Conservation (phyloP, 1,140 invertebrate genomes). For the Dysdera silvatica region DNA sequence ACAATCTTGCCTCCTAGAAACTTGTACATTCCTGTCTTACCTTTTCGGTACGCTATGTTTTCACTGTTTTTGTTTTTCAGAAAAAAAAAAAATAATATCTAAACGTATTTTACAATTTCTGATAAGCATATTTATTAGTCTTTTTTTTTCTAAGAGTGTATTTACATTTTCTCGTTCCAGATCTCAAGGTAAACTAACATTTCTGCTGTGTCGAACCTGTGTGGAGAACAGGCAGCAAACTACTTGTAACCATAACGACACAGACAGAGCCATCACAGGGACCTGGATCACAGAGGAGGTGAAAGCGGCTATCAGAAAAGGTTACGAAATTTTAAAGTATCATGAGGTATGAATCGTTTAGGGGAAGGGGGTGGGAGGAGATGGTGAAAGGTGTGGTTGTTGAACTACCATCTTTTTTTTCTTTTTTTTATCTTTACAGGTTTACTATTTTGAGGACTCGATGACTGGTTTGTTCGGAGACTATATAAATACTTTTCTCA, state of each 20-base stretch:
- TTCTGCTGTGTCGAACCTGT: slow-evolving; percentile 33
- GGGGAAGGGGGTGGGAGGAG: no score
- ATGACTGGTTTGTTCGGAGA: slow-evolving; percentile 23
- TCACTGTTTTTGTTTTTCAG: no score
- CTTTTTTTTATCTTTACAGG: not conserved
- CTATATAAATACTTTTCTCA: slow-evolving; percentile 33
- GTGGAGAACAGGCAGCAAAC: not conserved
- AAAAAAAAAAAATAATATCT: no score
- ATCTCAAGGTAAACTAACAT: slow-evolving; percentile 7
- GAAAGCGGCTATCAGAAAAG: slow-evolving; percentile 36
- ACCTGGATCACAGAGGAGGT: slow-evolving; percentile 43
- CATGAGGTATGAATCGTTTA: no score
- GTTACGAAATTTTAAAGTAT: slow-evolving; percentile 40
- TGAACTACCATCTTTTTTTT: no score
- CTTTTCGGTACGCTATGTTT: no score
- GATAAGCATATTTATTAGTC: no score
- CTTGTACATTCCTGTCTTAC: no score
- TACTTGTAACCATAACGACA: slow-evolving; percentile 35
- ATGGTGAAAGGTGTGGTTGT: no score
- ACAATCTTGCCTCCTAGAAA: no score
- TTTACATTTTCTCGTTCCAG: not conserved
- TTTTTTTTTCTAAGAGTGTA: not conserved
- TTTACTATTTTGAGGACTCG: not conserved
- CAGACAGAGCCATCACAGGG: slow-evolving; percentile 39
- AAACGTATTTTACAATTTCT: no score